These are phyloP conservation scores for Callithrix jacchus DNA, from an alignment of 2,113 vertebrate genomes.

Conservation along the genomic window DNA sequence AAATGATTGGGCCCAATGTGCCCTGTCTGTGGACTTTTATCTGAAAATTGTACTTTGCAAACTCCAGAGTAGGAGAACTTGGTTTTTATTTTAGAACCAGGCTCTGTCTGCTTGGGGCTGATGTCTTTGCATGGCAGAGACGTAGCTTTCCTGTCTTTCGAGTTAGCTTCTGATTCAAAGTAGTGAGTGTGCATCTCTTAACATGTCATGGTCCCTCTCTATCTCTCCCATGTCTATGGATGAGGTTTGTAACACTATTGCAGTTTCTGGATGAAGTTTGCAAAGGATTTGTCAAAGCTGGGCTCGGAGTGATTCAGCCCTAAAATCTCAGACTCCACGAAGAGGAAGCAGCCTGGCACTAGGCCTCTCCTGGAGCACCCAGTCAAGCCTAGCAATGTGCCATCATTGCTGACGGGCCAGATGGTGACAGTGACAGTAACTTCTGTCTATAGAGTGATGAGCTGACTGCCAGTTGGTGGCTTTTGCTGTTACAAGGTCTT, in stretches of 20 bases:
- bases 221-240: neutral
- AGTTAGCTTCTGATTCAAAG: neutral
- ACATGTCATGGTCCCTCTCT: neutral
- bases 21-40: neutral
- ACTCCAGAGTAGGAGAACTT: too few relatives aligned
- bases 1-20: neutral
- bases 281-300: neutral
- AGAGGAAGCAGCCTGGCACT: too few relatives aligned
- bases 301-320: neutral
- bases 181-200: too few relatives aligned
- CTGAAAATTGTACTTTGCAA: neutral
- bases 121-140: neutral
- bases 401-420: rapidly evolving
- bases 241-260: neutral
- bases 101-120: neutral
- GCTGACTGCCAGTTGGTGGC: neutral
- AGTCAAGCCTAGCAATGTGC: neutral
- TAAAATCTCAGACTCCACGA: neutral
- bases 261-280: too few relatives aligned
- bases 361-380: neutral
- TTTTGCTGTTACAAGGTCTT: neutral
- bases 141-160: neutral
- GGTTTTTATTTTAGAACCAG: neutral
- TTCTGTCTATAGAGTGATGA: neutral
- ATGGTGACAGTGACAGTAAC: too few relatives aligned